Percentiles rank a stretch among this genome's conserved stretches.
Evolutionary conservation across 2,113 vertebrate genomes (phyloP).

Genomic region (Sinocyclocheilus anshuiensis): DNA sequence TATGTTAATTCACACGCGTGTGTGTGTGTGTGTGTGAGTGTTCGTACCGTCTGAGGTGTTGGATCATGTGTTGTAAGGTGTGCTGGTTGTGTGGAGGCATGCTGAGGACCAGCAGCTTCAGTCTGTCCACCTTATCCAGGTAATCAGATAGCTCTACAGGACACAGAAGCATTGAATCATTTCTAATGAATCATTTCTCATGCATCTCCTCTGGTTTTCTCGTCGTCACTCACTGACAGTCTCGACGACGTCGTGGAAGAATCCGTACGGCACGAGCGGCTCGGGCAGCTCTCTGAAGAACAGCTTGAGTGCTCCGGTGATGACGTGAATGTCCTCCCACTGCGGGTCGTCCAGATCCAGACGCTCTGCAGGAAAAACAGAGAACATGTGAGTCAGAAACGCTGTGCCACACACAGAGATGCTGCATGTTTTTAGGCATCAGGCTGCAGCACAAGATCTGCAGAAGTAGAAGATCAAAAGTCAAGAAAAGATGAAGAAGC

Average conservation of each 20-base stretch:
- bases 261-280: constrained; percentile 80
- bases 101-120: constrained; percentile 78
- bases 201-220: not conserved
- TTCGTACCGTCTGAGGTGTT: constrained; percentile 82
- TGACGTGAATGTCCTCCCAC: constrained; percentile 91
- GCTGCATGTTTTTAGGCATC: not conserved
- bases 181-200: not conserved
- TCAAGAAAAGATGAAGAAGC: constrained; percentile 12
- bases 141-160: constrained; percentile 79
- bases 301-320: constrained; percentile 90
- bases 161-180: not conserved
- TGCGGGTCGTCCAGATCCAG: constrained; percentile 83
- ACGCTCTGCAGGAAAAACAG: constrained; percentile 77
- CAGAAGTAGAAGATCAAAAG: not conserved
- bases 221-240: constrained; percentile 78
- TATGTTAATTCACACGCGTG: too few species aligned
- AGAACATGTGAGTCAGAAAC: not conserved
- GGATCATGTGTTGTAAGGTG: constrained; percentile 82
- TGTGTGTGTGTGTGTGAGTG: too few species aligned
- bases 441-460: not conserved
- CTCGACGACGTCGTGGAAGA: constrained; percentile 79
- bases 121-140: constrained; percentile 76
- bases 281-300: constrained; percentile 92
- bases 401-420: not conserved
- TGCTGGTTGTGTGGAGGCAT: constrained; percentile 82